Evolutionary conservation across 2,797 vertebrate genomes (phyloP).

Genomic region (Chrysocyon brachyurus): DNA sequence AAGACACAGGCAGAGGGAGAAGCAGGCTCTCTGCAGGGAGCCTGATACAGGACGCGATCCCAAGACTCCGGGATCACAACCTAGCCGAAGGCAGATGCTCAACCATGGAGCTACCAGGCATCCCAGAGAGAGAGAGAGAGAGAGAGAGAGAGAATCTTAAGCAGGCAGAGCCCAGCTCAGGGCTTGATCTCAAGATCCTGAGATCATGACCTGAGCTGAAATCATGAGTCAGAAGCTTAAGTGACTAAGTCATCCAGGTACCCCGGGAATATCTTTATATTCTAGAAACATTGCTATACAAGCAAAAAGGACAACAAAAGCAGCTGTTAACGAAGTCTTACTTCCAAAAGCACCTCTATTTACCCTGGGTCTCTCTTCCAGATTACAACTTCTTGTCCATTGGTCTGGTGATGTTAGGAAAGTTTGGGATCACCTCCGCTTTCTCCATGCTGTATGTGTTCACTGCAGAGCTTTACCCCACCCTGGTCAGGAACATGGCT

Average conservation of each 20-base stretch:
- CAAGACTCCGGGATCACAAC: too few relatives aligned
- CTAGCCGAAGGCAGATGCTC: too few relatives aligned
- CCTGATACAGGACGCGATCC: too few relatives aligned
- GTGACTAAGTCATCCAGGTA: background rate
- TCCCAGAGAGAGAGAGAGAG: too few relatives aligned
- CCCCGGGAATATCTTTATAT: background rate
- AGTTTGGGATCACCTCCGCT: conserved; percentile 95
- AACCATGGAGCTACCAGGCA: too few relatives aligned
- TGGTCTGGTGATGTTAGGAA: conserved; percentile 93
- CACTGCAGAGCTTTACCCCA: conserved; percentile 96
- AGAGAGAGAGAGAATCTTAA: background rate
- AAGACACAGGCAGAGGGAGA: too few relatives aligned
- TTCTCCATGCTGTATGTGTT: conserved; percentile 97
- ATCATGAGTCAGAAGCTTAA: background rate
- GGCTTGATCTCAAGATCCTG: background rate
- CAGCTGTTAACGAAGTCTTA: background rate
- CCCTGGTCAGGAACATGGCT: conserved; percentile 93
- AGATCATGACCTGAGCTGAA: background rate
- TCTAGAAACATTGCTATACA: conserved; percentile 5
- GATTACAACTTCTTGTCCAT: conserved; percentile 87
- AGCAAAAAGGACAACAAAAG: background rate
- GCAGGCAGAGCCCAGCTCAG: background rate
- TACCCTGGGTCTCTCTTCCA: conserved; percentile 79
- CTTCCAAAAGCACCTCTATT: background rate
- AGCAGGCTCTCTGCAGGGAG: too few relatives aligned